phyloP scores from a whole-genome alignment of 2,113 vertebrate species.

The Lampris incognitus region DNA sequence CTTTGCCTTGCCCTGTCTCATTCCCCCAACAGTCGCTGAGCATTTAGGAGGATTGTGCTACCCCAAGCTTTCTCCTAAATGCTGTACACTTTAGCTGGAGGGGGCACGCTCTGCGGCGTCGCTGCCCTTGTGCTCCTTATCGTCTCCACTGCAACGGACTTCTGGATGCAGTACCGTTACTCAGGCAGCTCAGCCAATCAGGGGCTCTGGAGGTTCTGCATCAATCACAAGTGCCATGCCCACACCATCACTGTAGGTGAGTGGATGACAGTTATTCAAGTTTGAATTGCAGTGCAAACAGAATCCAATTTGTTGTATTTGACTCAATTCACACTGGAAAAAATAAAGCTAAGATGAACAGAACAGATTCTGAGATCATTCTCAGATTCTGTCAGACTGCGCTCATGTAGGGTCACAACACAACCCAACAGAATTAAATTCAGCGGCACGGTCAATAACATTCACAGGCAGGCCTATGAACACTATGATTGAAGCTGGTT shows the following conservation, averaged over 20 bases:
- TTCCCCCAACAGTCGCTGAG: conserved; percentile 40
- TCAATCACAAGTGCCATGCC: conserved; percentile 85
- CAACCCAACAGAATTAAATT: too few relatives aligned
- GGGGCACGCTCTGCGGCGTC: conserved; percentile 84
- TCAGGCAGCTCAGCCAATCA: conserved; percentile 83
- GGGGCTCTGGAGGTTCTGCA: conserved; percentile 88
- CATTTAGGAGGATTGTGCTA: conserved; percentile 60
- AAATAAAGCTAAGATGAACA: too few relatives aligned
- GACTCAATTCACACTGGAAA: too few relatives aligned
- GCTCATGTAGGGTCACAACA: too few relatives aligned
- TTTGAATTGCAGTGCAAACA: too few relatives aligned
- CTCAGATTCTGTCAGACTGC: too few relatives aligned
- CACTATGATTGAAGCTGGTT: too few relatives aligned
- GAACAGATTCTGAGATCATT: too few relatives aligned
- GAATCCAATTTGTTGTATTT: too few relatives aligned
- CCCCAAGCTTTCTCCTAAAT: conserved; percentile 66
- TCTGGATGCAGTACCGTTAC: conserved; percentile 87
- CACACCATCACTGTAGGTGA: conserved; percentile 86
- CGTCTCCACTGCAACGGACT: conserved; percentile 85
- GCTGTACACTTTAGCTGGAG: conserved; percentile 83
- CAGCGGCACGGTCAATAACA: too few relatives aligned
- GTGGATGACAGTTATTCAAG: conserved; percentile 19
- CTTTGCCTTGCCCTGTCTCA: background rate
- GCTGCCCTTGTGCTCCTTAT: conserved; percentile 85
- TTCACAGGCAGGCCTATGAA: too few relatives aligned